Percentiles rank a stretch among this genome's conserved stretches.
Evolutionary conservation across 2,888 invertebrate genomes (phyloP).

Genomic region (Heliconius hortense): DNA sequence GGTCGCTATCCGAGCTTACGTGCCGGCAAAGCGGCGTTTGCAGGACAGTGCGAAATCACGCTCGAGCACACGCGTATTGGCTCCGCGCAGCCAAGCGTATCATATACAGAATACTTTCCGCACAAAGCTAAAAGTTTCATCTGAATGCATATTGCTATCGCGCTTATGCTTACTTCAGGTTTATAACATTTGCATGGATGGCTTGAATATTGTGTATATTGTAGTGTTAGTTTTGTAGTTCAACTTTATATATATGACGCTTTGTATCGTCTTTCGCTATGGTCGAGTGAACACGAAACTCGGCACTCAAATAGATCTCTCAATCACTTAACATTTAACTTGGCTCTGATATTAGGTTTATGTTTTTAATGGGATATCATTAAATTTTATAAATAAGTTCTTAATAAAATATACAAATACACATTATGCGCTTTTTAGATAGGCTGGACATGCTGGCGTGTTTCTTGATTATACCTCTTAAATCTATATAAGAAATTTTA

Average conservation of each 20-base stretch:
- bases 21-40: conserved; percentile 20
- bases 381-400: too few species aligned
- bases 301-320: too few species aligned
- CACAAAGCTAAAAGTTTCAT: conserved; percentile 33
- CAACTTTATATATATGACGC: conserved; percentile 6
- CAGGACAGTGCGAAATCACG: conserved; percentile 29
- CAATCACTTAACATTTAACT: too few species aligned
- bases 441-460: not conserved
- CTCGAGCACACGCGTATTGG: conserved; percentile 27
- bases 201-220: conserved; percentile 1
- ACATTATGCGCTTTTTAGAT: not conserved
- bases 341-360: too few species aligned
- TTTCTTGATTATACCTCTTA: too few species aligned
- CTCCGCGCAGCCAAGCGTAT: conserved; percentile 21
- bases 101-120: conserved; percentile 28
- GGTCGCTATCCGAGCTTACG: conserved; percentile 18
- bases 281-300: too few species aligned
- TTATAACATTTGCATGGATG: conserved; percentile 22
- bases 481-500: too few species aligned
- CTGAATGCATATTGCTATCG: conserved; percentile 35
- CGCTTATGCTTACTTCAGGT: conserved; percentile 25
- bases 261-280: not conserved
- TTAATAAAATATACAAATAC: too few species aligned
- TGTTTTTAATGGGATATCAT: too few species aligned
- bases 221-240: conserved; percentile 8